Evolutionary conservation across 2,113 vertebrate species (phyloP).

Genomic region (Cyanocitta stelleri): DNA sequence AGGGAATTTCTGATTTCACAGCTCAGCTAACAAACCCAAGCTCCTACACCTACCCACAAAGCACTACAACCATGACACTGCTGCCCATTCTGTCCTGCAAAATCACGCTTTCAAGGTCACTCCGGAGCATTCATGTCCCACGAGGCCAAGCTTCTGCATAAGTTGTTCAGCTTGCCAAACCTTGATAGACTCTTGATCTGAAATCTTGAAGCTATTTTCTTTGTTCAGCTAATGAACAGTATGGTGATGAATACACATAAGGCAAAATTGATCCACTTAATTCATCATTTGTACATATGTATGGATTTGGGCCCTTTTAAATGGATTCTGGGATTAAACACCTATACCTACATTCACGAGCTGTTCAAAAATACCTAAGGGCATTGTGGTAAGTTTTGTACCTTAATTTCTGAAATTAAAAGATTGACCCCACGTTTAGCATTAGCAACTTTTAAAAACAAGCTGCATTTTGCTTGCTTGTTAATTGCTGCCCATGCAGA

Average conservation of each 20-base stretch:
- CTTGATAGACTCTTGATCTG: slow-evolving; percentile 64
- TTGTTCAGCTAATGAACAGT: slow-evolving; percentile 71
- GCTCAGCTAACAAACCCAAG: not conserved
- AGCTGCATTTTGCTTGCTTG: not conserved
- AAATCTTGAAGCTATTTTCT: slow-evolving; percentile 67
- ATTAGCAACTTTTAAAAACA: not conserved
- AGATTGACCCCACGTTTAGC: not conserved
- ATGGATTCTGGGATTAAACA: slow-evolving; percentile 67
- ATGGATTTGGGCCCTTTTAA: slow-evolving; percentile 64
- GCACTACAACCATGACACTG: not conserved
- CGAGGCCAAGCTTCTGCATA: not conserved
- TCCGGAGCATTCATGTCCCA: not conserved
- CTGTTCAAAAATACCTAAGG: slow-evolving; percentile 17
- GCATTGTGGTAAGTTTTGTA: not conserved
- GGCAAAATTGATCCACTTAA: slow-evolving; percentile 69
- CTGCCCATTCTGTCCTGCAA: not conserved
- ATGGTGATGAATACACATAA: slow-evolving; percentile 73
- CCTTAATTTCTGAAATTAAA: slow-evolving; percentile 7
- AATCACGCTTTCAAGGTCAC: slow-evolving; percentile 30
- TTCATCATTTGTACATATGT: slow-evolving; percentile 70
- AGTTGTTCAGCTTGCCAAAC: slow-evolving; percentile 59
- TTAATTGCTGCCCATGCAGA: not conserved
- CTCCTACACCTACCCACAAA: not conserved
- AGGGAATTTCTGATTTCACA: not conserved
- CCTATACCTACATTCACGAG: not conserved